These are phyloP conservation scores for Radopholus similis DNA, from an alignment of 1,140 invertebrate species.

Conservation along the genomic window DNA sequence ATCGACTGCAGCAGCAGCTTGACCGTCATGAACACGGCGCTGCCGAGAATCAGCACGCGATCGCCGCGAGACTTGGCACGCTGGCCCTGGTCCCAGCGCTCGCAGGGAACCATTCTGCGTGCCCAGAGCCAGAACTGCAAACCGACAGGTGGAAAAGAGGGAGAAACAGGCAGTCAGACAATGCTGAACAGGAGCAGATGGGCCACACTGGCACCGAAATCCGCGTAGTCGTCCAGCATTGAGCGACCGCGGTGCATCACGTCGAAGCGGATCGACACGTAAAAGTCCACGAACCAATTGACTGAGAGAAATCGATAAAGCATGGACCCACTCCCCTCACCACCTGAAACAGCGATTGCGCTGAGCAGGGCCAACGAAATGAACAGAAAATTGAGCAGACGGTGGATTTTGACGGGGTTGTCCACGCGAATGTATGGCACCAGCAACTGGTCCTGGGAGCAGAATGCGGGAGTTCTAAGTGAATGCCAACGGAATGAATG, in stretches of 20 bases:
- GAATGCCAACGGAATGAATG: too few relatives aligned
- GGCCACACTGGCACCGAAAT: slow-evolving; percentile 26
- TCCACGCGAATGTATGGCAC: not conserved
- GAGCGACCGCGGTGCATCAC: slow-evolving; percentile 44
- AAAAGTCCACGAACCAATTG: slow-evolving; percentile 55
- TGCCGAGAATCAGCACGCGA: slow-evolving; percentile 55
- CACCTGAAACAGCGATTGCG: slow-evolving; percentile 4
- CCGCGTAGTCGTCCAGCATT: slow-evolving; percentile 42
- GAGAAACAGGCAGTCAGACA: slow-evolving; percentile 17
- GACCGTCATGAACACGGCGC: slow-evolving; percentile 44
- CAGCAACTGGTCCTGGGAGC: not conserved
- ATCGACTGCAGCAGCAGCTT: slow-evolving; percentile 45
- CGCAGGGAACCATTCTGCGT: slow-evolving; percentile 11
- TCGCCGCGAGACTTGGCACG: slow-evolving; percentile 59
- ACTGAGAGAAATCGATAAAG: too few relatives aligned
- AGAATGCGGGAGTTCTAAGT: too few relatives aligned
- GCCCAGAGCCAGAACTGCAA: slow-evolving; percentile 28
- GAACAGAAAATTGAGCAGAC: slow-evolving; percentile 19
- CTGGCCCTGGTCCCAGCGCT: slow-evolving; percentile 57
- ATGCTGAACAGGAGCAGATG: slow-evolving; percentile 47
- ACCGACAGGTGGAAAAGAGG: not conserved
- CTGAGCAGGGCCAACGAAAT: not conserved
- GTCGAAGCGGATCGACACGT: slow-evolving; percentile 52
- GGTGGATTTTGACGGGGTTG: not conserved
- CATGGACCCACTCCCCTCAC: slow-evolving; percentile 8